A percentile compares a stretch with the other conserved stretches of the same genome.
These are phyloP conservation scores for Colletes collaris DNA, from an alignment of 2,888 invertebrate genomes.

Conservation along the genomic window DNA sequence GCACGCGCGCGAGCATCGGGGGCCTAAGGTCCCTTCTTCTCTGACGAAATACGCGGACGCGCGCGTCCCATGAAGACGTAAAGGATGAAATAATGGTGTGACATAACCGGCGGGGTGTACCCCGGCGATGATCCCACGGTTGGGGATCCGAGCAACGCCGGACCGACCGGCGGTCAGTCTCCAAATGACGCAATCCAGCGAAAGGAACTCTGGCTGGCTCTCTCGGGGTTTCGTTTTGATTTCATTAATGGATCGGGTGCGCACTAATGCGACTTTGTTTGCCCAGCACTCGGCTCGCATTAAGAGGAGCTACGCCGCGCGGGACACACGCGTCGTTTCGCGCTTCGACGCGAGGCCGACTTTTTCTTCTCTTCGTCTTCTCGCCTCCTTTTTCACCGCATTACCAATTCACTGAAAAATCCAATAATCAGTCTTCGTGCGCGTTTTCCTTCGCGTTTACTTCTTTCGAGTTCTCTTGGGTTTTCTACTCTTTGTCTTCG, in stretches of 20 bases:
- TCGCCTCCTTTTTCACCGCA: neutral
- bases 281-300: constrained; percentile 76
- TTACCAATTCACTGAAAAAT: no score
- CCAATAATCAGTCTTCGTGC: no score
- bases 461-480: neutral
- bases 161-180: constrained; percentile 31
- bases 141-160: constrained; percentile 28
- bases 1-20: constrained; percentile 18
- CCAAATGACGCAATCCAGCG: constrained; percentile 62
- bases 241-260: constrained; percentile 79
- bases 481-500: neutral
- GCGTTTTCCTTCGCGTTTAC: no score
- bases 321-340: constrained; percentile 70
- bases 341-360: constrained; percentile 59
- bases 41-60: constrained; percentile 60
- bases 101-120: constrained; percentile 60
- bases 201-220: constrained; percentile 51
- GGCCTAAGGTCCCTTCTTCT: constrained; percentile 19
- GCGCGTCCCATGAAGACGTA: constrained; percentile 54
- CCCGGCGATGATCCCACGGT: constrained; percentile 60
- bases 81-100: constrained; percentile 66
- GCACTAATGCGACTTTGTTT: constrained; percentile 77
- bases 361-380: constrained; percentile 20
- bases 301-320: constrained; percentile 68
- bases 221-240: constrained; percentile 72